A percentile compares a stretch with the other conserved stretches of the same genome.
Evolutionary conservation across 2,113 vertebrate species (phyloP).

Genomic region (Brevimyrus niger): DNA sequence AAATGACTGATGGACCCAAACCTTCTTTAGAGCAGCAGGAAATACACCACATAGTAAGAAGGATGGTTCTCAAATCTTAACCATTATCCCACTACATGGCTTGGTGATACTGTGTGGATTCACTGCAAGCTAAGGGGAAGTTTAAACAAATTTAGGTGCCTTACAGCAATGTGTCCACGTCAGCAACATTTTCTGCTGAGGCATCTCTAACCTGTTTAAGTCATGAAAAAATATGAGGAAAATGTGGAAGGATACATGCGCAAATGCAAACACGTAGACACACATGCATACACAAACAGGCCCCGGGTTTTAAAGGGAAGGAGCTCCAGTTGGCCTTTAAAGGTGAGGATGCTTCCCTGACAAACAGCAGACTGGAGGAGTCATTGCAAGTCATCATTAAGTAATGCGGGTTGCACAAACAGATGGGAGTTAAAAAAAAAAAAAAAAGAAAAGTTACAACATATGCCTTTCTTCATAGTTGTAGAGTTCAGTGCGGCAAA

Average conservation of each 20-base stretch:
- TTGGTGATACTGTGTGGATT: not conserved
- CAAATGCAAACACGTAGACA: not conserved
- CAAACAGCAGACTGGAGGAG: not conserved
- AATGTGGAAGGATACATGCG: not conserved
- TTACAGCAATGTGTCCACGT: not conserved
- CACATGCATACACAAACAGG: not conserved
- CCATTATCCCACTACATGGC: not conserved
- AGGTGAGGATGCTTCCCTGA: not conserved
- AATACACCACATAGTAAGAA: not conserved
- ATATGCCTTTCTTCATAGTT: not conserved
- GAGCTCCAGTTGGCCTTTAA: not conserved
- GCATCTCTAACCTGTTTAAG: not conserved
- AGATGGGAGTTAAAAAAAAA: not conserved
- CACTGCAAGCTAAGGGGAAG: not conserved
- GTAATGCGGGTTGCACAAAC: not conserved
- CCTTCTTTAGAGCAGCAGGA: not conserved
- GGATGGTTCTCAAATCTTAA: not conserved
- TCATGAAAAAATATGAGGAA: not conserved
- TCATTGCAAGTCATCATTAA: not conserved
- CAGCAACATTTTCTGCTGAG: not conserved
- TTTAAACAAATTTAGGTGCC: not conserved
- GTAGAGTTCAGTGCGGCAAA: not conserved
- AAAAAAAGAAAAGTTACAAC: not conserved
- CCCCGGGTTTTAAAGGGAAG: not conserved
- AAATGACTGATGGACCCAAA: not conserved